Percentiles rank a stretch among this genome's conserved stretches.
Conservation (phyloP, 2,113 vertebrate species). For the Tupaia tana region DNA sequence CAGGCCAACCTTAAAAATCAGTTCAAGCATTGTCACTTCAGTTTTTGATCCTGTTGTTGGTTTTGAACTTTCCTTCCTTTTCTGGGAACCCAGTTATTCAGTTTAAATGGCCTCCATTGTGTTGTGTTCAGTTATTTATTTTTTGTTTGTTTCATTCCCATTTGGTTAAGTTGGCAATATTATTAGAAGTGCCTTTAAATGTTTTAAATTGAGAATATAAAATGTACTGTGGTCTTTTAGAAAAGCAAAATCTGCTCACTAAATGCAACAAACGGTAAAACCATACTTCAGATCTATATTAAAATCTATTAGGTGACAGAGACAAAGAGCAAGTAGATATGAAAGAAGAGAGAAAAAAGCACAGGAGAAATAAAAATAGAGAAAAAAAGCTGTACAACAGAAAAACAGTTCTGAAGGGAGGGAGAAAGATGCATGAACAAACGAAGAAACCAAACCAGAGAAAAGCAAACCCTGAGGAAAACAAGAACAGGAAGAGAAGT, state of each 20-base stretch:
- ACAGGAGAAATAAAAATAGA: not conserved
- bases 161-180: not conserved
- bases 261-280: constrained; percentile 14
- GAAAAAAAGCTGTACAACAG: not conserved
- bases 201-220: constrained; percentile 29
- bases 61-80: not conserved
- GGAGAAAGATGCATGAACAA: not conserved
- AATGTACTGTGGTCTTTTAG: not conserved
- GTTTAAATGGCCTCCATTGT: not conserved
- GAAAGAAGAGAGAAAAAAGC: not conserved
- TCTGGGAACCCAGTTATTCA: not conserved
- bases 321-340: not conserved
- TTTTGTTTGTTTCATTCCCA: not conserved
- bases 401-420: not conserved
- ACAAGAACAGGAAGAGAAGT: not conserved
- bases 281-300: constrained; percentile 8
- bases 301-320: not conserved
- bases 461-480: not conserved
- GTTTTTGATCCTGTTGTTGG: not conserved
- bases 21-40: not conserved
- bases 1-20: not conserved
- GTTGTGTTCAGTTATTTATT: not conserved
- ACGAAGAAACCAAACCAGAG: not conserved
- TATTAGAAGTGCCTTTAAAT: not conserved
- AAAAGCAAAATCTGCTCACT: not conserved